Base-by-base conservation (phyloP, 2,797 vertebrate species). In the Leptatherina wallacei region DNA sequence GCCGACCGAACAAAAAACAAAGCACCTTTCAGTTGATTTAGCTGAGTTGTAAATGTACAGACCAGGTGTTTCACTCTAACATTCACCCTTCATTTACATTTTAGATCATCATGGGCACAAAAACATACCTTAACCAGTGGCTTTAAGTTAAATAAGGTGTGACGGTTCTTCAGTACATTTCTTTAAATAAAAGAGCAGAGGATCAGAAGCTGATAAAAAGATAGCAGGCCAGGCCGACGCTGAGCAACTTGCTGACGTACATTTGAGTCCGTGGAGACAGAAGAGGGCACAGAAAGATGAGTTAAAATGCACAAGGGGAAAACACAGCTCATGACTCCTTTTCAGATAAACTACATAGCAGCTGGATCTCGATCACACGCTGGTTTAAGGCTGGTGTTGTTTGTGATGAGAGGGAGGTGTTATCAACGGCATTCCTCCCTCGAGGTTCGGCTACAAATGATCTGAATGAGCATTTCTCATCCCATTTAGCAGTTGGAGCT, bases 241-340 rank as follows among this genome's bases (percentile, higher is more conserved):
- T 47, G 67, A 76, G 90, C 85, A 89, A 85, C 89, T 81, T 30
- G 78, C 75, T 92, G 93, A 91, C 85, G 84, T 87, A 90, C 54
- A 14, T 74, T 60, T 65, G 11, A n/a, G 30, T 87, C 85, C 85
- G 27, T 61, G 0, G 91, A 82, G 90, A 90, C 27, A 3, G 65
- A 71, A 52, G 56, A 80, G 87, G 81, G 68, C 87, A 73, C 73
- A 65, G 65, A 70, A 85, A 74, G 81, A 90, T 49, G 65, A 82
- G 70, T 52, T 52, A 79, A 78, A 84, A 71, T 7, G 47, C 78
- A 76, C 69, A 63, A 3, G 47, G 71, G 87, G 73, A 78, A 60
- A 75, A 67, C 36, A 35, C 47, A 27, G 75, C 55, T 66, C 73
- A 70, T 59, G 78, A 77, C 74, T 82, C 16, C 67, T 54, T 83